phyloP scores from a whole-genome alignment of 1,140 invertebrate species.

The Drosophila insularis region DNA sequence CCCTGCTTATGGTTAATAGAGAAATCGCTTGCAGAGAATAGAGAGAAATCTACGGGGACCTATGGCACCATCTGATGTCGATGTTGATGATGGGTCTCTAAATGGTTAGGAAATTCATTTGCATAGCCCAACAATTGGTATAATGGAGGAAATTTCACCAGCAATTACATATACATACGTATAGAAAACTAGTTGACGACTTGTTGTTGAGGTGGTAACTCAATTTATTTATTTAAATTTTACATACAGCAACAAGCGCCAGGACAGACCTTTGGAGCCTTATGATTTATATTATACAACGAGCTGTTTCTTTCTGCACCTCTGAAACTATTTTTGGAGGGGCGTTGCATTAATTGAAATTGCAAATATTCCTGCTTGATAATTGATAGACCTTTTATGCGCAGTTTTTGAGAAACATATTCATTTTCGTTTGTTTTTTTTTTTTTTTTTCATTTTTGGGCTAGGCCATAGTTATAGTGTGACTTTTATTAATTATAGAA shows the following conservation, averaged over 20 bases:
- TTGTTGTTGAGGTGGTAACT: constrained; percentile 78
- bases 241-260: constrained; percentile 50
- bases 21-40: constrained; percentile 55
- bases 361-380: constrained; percentile 61
- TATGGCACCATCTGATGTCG: constrained; percentile 28
- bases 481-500: constrained; percentile 75
- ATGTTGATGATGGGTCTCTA: constrained; percentile 15
- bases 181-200: constrained; percentile 46
- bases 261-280: constrained; percentile 39
- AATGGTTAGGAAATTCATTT: constrained; percentile 51
- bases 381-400: constrained; percentile 75
- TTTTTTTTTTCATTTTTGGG: constrained; percentile 46
- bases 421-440: constrained; percentile 22
- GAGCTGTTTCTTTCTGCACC: constrained; percentile 27
- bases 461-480: constrained; percentile 47
- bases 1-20: constrained; percentile 79
- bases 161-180: constrained; percentile 34
- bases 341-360: constrained; percentile 80
- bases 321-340: constrained; percentile 17
- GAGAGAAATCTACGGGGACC: constrained; percentile 13
- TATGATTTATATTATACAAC: constrained; percentile 76
- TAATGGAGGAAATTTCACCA: constrained; percentile 66
- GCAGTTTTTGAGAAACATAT: constrained; percentile 46
- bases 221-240: constrained; percentile 79
- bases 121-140: constrained; percentile 68